Evolutionary conservation across 2,113 vertebrate species (phyloP).

Genomic region (Nibea albiflora): DNA sequence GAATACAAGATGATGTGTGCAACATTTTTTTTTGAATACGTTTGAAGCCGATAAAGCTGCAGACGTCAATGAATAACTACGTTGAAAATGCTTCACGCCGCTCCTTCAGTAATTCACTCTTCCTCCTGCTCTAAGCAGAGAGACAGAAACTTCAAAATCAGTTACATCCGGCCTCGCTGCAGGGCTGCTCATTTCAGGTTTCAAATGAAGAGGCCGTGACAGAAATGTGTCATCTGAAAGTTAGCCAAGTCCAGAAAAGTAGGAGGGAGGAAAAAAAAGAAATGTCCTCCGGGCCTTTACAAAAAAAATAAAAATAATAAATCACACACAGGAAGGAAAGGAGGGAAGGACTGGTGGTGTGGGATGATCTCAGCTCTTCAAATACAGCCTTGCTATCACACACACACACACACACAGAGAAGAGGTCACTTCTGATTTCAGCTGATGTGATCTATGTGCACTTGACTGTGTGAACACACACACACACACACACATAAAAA

Average conservation of each 20-base stretch:
- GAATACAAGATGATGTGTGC: background rate
- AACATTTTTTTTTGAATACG: background rate
- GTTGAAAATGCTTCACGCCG: background rate
- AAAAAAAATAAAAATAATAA: too few species aligned
- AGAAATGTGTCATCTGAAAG: conserved; percentile 2
- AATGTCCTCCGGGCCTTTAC: background rate
- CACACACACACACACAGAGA: background rate
- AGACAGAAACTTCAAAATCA: background rate
- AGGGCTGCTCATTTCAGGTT: conserved; percentile 3
- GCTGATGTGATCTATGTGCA: conserved; percentile 7
- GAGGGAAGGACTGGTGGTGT: background rate
- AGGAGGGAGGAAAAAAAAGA: background rate
- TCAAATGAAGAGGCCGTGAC: background rate
- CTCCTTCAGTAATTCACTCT: background rate
- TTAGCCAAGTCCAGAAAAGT: background rate
- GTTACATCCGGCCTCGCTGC: conserved; percentile 19
- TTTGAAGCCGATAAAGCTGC: background rate
- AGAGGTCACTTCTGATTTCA: background rate
- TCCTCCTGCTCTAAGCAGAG: background rate
- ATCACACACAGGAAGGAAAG: conserved; percentile 47
- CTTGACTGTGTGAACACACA: background rate
- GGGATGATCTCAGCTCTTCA: conserved; percentile 12
- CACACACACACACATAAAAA: too few species aligned
- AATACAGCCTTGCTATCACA: background rate
- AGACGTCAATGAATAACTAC: background rate